Base-by-base conservation (phyloP, 2,797 vertebrate species). In the Paguma larvata region DNA sequence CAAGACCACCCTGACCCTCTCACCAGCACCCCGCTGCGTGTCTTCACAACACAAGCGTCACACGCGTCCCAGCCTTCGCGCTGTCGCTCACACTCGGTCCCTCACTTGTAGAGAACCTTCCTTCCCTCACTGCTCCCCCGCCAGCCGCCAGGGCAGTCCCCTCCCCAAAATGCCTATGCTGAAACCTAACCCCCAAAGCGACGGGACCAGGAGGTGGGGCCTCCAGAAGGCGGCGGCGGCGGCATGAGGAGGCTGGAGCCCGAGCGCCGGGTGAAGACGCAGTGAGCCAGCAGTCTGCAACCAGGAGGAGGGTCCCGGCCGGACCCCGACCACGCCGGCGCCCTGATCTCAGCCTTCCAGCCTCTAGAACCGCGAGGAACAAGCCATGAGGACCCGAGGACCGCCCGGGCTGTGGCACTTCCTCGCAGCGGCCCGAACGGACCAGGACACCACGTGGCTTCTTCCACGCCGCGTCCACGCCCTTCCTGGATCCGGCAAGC, bases 361-460 rank as follows among this genome's bases (percentile, higher is more conserved):
- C 59, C 32, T 78, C 72, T 6, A 63, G 72, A 63, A 65, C 4
- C 4, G 0, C 3, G 15, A 78, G n/a, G 19, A 4, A 16, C 38
- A 27, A 46, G 10, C 10, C 3, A 2, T 6, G 53, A 53, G 53
- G 18, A 19, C 53, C 63, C 5, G 1, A 18, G 62, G 48, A 4
- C 56, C 73, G 51, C 53, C 25, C 32, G 18, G 56, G 25, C 38
- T 3, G 8, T 5, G 21, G 53, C 7, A 18, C 27, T n/a, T 34
- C 44, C 41, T 16, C 18, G 41, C 0, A 46, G 72, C 32, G 27
- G 41, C 73, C 11, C 0, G 0, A 44, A 48, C 8, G 4, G 2
- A 48, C 4, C 8, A 2, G 46, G 23, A 78, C 0, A 6, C 67
- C 70, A 79, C 27, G 63, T 79, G 51, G 46, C 41, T 94, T 70